Conservation (phyloP, 2,113 vertebrate species). For the Saimiri boliviensis region DNA sequence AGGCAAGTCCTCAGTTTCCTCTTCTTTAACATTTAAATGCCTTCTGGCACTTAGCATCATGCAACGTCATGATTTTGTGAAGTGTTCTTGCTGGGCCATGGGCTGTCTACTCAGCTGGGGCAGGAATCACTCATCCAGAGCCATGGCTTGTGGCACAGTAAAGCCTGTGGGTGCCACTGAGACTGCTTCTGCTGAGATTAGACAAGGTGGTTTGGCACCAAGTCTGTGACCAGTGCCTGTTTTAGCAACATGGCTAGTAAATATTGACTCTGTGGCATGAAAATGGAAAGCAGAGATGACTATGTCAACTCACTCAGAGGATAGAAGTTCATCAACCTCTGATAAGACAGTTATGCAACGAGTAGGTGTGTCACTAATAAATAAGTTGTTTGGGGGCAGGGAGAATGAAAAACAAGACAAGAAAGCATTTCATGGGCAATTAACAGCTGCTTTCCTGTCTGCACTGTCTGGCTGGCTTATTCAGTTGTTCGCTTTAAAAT, state of each 20-base stretch:
- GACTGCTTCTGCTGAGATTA: constrained; percentile 46
- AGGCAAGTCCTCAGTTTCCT: not conserved
- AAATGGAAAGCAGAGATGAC: constrained; percentile 77
- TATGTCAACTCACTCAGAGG: not conserved
- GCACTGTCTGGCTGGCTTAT: not conserved
- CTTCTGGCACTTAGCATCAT: not conserved
- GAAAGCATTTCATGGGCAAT: not conserved
- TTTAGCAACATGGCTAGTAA: constrained; percentile 71
- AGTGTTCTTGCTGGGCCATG: not conserved
- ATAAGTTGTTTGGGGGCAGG: constrained; percentile 5
- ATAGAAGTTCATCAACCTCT: constrained; percentile 47
- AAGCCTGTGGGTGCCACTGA: not conserved
- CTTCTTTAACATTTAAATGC: not conserved
- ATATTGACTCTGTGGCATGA: constrained; percentile 78
- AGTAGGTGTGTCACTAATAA: constrained; percentile 1
- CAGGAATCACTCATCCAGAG: not conserved
- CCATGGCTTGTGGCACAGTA: not conserved
- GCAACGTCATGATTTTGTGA: not conserved
- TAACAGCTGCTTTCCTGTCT: fast-evolving
- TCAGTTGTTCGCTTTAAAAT: not conserved
- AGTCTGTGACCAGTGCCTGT: not conserved
- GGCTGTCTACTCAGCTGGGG: not conserved
- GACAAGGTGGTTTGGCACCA: constrained; percentile 11
- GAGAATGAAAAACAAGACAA: not conserved
- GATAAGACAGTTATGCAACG: not conserved